phyloP scores from a whole-genome alignment of 2,888 invertebrate genomes.

The Zele albiditarsus region DNA sequence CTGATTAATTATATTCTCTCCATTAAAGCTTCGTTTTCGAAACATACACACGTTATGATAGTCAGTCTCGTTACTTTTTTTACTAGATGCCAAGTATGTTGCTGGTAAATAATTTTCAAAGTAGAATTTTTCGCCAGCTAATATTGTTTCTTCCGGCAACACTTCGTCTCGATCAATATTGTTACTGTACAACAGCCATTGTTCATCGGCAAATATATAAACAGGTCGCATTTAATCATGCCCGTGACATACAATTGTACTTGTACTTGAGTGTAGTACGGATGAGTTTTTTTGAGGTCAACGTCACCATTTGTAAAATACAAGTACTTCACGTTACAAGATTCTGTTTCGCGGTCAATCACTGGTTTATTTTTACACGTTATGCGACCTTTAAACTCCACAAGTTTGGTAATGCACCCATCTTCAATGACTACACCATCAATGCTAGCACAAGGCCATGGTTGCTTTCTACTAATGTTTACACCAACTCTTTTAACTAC shows the following conservation, averaged over 20 bases:
- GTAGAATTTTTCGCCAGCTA: not conserved
- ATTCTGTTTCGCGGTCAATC: too few relatives aligned
- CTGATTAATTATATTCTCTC: not conserved
- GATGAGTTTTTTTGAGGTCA: too few relatives aligned
- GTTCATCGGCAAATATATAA: not conserved
- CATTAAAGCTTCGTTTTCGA: not conserved
- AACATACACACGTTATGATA: not conserved
- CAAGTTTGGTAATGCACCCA: too few relatives aligned
- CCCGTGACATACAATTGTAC: too few relatives aligned
- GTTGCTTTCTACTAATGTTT: not conserved
- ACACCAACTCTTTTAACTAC: conserved; percentile 21
- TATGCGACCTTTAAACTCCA: too few relatives aligned
- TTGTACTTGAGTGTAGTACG: too few relatives aligned
- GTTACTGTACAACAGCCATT: not conserved
- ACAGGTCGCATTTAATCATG: not conserved
- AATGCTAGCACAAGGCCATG: conserved; percentile 29
- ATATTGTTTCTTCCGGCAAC: not conserved
- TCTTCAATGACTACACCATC: too few relatives aligned
- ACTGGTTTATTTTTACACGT: too few relatives aligned
- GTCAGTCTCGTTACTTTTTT: not conserved
- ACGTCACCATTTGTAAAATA: too few relatives aligned
- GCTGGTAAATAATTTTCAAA: not conserved
- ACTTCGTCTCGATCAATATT: not conserved
- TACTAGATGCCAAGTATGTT: not conserved
- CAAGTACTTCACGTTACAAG: too few relatives aligned